Percentiles rank a stretch among this genome's conserved stretches.
Conservation (phyloP, 2,797 vertebrate species). For the Euthynnus affinis region DNA sequence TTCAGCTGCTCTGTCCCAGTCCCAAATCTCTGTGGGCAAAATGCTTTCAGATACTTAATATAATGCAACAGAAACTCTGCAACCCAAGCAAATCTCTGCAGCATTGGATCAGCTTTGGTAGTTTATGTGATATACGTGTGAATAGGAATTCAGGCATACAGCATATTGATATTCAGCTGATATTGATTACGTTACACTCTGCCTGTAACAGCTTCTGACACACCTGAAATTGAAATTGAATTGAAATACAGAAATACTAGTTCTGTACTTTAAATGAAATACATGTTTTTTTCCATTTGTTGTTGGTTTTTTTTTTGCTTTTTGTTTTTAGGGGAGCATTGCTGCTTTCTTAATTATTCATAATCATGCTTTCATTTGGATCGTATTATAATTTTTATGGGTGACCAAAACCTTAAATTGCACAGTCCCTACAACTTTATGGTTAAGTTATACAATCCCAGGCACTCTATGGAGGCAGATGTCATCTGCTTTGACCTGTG, state of each 20-base stretch:
- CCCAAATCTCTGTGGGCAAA: constrained; percentile 16
- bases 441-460: constrained; percentile 16
- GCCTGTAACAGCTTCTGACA: constrained; percentile 24
- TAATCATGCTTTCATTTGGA: not conserved
- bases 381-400: constrained; percentile 13
- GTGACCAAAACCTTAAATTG: not conserved
- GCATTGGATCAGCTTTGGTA: constrained; percentile 18
- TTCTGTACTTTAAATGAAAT: too few species aligned
- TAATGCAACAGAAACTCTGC: constrained; percentile 35
- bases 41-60: constrained; percentile 47
- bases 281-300: too few species aligned
- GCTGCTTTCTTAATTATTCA: not conserved
- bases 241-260: not conserved
- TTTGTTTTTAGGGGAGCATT: too few species aligned
- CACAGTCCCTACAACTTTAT: not conserved
- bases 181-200: constrained; percentile 32
- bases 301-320: too few species aligned
- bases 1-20: constrained; percentile 20
- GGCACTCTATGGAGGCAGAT: not conserved
- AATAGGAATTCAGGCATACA: constrained; percentile 1
- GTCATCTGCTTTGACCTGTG: constrained; percentile 36
- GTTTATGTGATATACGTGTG: constrained; percentile 10
- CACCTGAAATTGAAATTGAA: constrained; percentile 25
- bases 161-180: constrained; percentile 19
- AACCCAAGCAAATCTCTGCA: constrained; percentile 30